phyloP scores from a whole-genome alignment of 2,113 vertebrate genomes.

The Struthio camelus region DNA sequence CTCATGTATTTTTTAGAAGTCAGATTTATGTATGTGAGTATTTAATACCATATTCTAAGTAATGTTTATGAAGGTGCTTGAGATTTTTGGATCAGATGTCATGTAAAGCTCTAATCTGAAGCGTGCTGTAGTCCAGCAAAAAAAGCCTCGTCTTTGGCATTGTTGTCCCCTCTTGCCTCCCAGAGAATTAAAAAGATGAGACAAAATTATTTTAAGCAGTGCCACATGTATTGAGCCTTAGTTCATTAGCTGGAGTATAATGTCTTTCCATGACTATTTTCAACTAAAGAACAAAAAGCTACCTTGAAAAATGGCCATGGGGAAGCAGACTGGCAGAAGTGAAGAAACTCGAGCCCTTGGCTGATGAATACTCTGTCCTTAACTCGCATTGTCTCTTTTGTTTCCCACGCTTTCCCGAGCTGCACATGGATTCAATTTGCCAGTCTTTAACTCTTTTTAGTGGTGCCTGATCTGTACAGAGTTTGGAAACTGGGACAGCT shows the following conservation, averaged over 20 bases:
- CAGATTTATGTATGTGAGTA: background rate
- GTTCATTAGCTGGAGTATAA: background rate
- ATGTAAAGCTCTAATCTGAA: background rate
- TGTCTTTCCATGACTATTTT: conserved; percentile 27
- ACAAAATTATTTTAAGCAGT: conserved; percentile 7
- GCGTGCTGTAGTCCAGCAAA: background rate
- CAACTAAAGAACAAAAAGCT: conserved; percentile 57
- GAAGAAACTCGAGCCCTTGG: conserved; percentile 60
- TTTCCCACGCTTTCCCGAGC: conserved; percentile 49
- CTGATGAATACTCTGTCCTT: conserved; percentile 60
- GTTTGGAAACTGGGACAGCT: background rate
- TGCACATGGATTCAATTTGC: conserved; percentile 41
- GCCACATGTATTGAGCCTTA: background rate
- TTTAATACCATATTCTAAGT: background rate
- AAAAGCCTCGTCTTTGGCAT: background rate
- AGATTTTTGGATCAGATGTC: background rate
- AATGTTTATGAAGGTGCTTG: background rate
- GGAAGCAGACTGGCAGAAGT: conserved; percentile 51
- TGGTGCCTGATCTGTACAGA: background rate
- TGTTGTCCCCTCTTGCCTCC: background rate
- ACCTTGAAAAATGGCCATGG: conserved; percentile 59
- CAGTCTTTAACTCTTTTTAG: conserved; percentile 34
- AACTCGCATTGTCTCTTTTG: conserved; percentile 64
- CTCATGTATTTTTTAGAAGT: background rate
- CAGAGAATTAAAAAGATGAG: background rate